phyloP scores from a whole-genome alignment of 2,888 invertebrate species.

The Coenonympha arcania region DNA sequence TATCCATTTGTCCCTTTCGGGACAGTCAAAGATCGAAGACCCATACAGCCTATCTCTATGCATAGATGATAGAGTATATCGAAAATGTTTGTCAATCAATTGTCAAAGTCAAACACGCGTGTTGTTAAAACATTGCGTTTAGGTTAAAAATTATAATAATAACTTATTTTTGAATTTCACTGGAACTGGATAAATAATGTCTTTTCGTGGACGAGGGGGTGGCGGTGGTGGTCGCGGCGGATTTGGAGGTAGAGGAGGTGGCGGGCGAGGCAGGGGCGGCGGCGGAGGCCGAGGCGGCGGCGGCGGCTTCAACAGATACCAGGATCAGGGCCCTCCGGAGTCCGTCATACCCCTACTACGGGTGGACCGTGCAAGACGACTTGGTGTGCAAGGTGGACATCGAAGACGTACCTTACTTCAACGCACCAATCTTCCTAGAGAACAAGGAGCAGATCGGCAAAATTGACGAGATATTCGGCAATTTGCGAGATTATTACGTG shows the following conservation, averaged over 20 bases:
- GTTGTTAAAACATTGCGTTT: constrained; percentile 34
- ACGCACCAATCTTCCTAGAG: constrained; percentile 96
- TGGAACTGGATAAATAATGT: constrained; percentile 49
- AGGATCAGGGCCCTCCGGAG: constrained; percentile 85
- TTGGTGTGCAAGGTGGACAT: constrained; percentile 93
- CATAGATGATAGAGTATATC: too few relatives aligned
- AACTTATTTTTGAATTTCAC: constrained; percentile 17
- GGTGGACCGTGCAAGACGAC: constrained; percentile 94
- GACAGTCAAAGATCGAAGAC: too few relatives aligned
- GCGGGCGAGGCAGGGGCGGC: constrained; percentile 56
- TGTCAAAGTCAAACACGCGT: constrained; percentile 30
- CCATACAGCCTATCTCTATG: too few relatives aligned
- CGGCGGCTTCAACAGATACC: constrained; percentile 72
- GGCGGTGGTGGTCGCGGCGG: constrained; percentile 49
- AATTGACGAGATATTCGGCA: constrained; percentile 99
- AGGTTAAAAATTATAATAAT: constrained; percentile 50
- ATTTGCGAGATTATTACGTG: constrained; percentile 94
- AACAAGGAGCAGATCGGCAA: constrained; percentile 98
- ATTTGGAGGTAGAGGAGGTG: constrained; percentile 52
- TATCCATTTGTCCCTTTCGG: too few relatives aligned
- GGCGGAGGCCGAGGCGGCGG: constrained; percentile 71
- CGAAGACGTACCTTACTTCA: constrained; percentile 97
- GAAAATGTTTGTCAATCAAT: too few relatives aligned
- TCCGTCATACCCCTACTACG: constrained; percentile 85
- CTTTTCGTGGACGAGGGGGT: constrained; percentile 66